Base-by-base conservation (phyloP, 1,140 invertebrate species). In the Ganaspis sp. region DNA sequence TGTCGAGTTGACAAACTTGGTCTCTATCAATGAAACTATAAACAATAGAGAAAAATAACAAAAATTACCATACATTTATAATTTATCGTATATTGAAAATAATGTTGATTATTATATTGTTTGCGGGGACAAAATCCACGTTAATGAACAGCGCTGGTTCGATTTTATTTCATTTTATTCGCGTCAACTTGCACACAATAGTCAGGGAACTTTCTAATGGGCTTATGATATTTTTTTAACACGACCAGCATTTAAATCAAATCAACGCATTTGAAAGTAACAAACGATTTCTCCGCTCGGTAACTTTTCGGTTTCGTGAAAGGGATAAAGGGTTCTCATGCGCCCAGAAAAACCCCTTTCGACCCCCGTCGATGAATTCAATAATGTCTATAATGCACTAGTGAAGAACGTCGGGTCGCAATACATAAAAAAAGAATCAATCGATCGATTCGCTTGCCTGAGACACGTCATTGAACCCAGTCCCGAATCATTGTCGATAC, bases 211-310 rank as follows among this genome's bases (percentile, higher is more conserved):
- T 64, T 64, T 64, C 21, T 64, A 64, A 64, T 64, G 21, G 23
- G 58, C 23, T 64, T 64, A 64, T 26, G 58, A 64, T 64, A 34
- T 64, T 64, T 64, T 64, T 64, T 64, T 64, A n/a, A 29, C 58
- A n/a, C 58, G 58, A 64, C 58, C 12, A 29, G 58, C 26, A 64
- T 64, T 64, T 64, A 64, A 64, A 64, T 34, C 58, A 64, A 64
- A 64, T 64, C 58, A 64, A 64, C 58, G 58, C 58, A 64, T 64
- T 64, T 64, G 11, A 64, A 64, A n/a, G 58, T 64, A 64, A 64
- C 58, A 64, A 64, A 64, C 12, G 58, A 64, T 64, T 64, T 64
- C 58, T 64, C 58, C 26, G 58, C 11, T 64, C 58, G 58, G 58
- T 64, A 64, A 64, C 58, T 64, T 64, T 64, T 64, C 58, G 58